These are phyloP conservation scores for Liopterus haemorrhoidalis DNA, from an alignment of 2,888 invertebrate genomes.

Conservation along the genomic window DNA sequence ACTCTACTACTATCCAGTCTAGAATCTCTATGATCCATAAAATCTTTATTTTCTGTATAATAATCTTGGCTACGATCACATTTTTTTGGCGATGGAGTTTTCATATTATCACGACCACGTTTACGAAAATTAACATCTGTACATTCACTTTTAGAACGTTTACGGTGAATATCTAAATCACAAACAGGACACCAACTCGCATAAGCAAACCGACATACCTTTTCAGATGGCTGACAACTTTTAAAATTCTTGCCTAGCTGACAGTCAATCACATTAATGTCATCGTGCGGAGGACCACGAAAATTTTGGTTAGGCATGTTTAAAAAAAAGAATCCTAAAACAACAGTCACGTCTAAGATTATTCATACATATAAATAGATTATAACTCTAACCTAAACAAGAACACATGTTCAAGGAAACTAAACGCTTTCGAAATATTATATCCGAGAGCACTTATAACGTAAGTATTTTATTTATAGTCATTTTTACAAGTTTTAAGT, in stretches of 20 bases:
- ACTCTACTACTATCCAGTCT: conserved; percentile 35
- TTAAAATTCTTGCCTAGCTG: conserved; percentile 14
- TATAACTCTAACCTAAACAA: too few relatives aligned
- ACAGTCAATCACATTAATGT: conserved; percentile 16
- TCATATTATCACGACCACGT: conserved; percentile 17
- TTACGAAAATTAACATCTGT: conserved; percentile 15
- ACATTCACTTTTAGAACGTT: conserved; percentile 42
- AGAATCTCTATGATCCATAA: conserved; percentile 7
- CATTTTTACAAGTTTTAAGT: too few relatives aligned
- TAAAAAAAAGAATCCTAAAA: conserved; percentile 6
- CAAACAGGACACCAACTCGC: conserved; percentile 44
- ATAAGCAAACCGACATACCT: conserved; percentile 34
- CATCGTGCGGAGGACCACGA: conserved; percentile 9
- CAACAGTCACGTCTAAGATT: too few relatives aligned
- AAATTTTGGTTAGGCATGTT: conserved; percentile 17
- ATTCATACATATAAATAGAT: too few relatives aligned
- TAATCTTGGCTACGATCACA: too few relatives aligned
- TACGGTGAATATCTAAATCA: conserved; percentile 40
- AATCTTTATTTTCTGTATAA: conserved; percentile 10
- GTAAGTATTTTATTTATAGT: too few relatives aligned
- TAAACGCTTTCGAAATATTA: too few relatives aligned
- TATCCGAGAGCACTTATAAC: too few relatives aligned
- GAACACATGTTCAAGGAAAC: too few relatives aligned
- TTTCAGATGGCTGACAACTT: conserved; percentile 19
- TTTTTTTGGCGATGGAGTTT: conserved; percentile 15